These are phyloP conservation scores for Neopelma chrysocephalum DNA, from an alignment of 2,797 vertebrate genomes.

Conservation along the genomic window DNA sequence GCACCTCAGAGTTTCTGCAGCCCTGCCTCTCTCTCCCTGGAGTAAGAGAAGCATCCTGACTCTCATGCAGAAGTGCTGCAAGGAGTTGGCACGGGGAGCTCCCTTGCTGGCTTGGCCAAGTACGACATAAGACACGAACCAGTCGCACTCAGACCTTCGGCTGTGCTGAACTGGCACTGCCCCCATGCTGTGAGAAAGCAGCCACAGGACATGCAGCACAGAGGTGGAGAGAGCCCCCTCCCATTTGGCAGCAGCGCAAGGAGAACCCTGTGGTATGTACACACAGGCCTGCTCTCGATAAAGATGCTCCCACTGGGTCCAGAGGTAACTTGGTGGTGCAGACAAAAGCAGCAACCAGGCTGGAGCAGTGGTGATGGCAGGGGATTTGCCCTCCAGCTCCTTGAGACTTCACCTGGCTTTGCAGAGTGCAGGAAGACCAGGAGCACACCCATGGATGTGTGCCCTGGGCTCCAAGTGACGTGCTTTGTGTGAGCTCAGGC, in stretches of 20 bases:
- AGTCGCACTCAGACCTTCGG: rapidly evolving
- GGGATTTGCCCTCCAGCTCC: background rate
- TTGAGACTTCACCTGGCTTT: background rate
- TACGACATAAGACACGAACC: rapidly evolving
- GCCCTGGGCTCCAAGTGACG: background rate
- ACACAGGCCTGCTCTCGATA: background rate
- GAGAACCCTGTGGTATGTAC: background rate
- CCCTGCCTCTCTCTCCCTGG: background rate
- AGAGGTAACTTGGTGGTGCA: rapidly evolving
- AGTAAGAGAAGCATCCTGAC: background rate
- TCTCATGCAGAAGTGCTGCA: too few species aligned
- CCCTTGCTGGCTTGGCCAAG: background rate
- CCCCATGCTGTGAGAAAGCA: background rate
- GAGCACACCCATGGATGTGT: background rate
- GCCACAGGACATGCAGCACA: background rate
- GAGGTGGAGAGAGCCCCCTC: background rate
- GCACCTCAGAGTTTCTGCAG: background rate
- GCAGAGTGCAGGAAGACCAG: background rate
- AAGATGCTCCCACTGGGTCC: background rate
- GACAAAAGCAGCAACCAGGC: background rate
- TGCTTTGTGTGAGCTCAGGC: background rate
- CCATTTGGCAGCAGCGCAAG: background rate
- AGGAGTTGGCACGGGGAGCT: rapidly evolving
- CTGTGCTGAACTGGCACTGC: background rate
- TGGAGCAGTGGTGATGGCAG: background rate